Conservation (phyloP, 2,888 invertebrate genomes). For the Cabera pusaria region DNA sequence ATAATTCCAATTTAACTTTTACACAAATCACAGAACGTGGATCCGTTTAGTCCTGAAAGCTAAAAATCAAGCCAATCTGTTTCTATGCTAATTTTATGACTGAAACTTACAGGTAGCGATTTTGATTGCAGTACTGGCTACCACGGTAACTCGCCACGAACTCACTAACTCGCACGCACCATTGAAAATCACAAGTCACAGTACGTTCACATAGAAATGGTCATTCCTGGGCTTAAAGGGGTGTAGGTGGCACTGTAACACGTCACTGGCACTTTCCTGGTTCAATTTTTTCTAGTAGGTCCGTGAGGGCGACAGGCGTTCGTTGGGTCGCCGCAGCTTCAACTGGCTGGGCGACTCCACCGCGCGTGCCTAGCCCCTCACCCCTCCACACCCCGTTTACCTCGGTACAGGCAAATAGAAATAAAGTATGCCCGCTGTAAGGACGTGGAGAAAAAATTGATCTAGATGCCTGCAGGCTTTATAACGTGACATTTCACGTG, state of each 20-base stretch:
- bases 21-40: no score
- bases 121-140: constrained; percentile 47
- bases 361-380: constrained; percentile 71
- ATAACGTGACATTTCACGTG: constrained; percentile 14
- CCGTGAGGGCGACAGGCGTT: constrained; percentile 49
- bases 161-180: constrained; percentile 54
- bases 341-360: constrained; percentile 78
- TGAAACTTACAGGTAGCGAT: constrained; percentile 61
- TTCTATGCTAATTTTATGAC: constrained; percentile 56
- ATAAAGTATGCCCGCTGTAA: constrained; percentile 75
- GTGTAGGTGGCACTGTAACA: constrained; percentile 39
- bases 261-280: constrained; percentile 66
- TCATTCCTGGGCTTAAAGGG: constrained; percentile 58
- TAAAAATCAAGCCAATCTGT: constrained; percentile 20
- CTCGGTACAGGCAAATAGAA: constrained; percentile 79
- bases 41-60: no score
- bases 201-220: constrained; percentile 44
- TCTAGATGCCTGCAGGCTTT: constrained; percentile 56
- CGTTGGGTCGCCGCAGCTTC: constrained; percentile 64
- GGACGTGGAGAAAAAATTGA: constrained; percentile 70
- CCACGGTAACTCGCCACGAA: constrained; percentile 52
- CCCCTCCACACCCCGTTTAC: constrained; percentile 59
- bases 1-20: no score
- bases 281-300: constrained; percentile 48
- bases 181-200: constrained; percentile 63